Base-by-base conservation (phyloP, 2,888 invertebrate species). In the Chymomyza procnemis region DNA sequence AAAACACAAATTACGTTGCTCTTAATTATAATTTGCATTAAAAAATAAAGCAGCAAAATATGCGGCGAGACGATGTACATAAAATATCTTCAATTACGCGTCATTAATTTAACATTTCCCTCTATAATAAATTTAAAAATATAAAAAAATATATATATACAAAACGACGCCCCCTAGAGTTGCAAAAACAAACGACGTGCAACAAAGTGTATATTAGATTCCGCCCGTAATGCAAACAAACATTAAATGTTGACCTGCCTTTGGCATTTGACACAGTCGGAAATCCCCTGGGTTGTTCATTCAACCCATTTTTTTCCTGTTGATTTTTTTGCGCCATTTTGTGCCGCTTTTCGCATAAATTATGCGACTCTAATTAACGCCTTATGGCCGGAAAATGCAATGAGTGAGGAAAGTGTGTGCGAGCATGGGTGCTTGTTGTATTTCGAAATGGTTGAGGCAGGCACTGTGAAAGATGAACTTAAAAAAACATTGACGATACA, bases 1-100 rank as follows among this genome's bases (percentile, higher is more conserved):
- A 26, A 21, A 16, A 56, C 14, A 56, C 48, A 56, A 56, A 48
- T 34, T 55, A 14, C 41, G 9, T 54, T 47, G 21, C 41, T 59
- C 58, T 64, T 73, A 70, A 70, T 67, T 70, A 64, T 66, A 70
- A 73, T 73, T 71, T 58, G 41, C 56, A 61, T 66, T 71, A 67
- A 61, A 73, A 65, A 67, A 61, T 71, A 65, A 41, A 21, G 46
- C 62, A 68, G 57, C 59, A 47, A 61, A 67, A 54, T 46, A 48
- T 48, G 48, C 48, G 48, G n/a, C 34, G 18, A 48, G 16, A 48
- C 47, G 18, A 3, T 3, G 5, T 12, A 12, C 48, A 12, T 34
- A 34, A 34, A 34, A 34, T 34, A 34, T 9, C 34, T 34, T 34
- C n/a, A 57, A 34, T 57, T 57, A 57, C 26, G 47, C 30, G 19